Evolutionary conservation across 2,888 invertebrate genomes (phyloP), one percentile per base, ranked within the genome.

Genomic region (Drosophila infuscata): DNA sequence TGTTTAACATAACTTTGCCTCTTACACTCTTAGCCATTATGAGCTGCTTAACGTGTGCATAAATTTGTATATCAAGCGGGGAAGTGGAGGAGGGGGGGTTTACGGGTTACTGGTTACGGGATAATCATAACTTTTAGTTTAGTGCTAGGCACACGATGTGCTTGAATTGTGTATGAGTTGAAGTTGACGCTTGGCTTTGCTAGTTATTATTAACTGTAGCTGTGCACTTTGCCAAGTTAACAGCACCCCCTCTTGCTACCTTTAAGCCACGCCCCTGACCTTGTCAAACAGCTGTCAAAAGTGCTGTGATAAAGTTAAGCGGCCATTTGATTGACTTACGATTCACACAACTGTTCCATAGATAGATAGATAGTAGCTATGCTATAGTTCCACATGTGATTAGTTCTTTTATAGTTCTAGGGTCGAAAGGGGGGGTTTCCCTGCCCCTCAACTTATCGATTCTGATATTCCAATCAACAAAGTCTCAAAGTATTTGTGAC

Each of bases 1-100:
- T 35, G 15, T 6, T 25, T 57, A 58, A 35, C 70, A 49, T 36
- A 70, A 66, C 62, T 67, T 71, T 63, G 68, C 66, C 79, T 70
- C 66, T 66, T 46, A 46, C 66, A 58, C 70, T 56, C 62, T 75
- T 67, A 38, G 38, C 70, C 76, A 65, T 85, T 72, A 88, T 88
- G 80, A 74, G 71, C 74, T 71, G 74, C 82, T 83, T 74, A 82
- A 75, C 66, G 79, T 74, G 70, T 75, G 84, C 84, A 85, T 85
- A 88, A 82, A 85, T 84, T 82, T 62, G 25, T 29, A 11, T 59
- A 38, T 35, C n/a, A 49, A 25, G 11, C 2, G 8, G 29, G 29
- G n/a, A 3, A 4, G 15, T 2, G 5, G 0, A 33, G 25, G 9
- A 48, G 12, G 17, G 11, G 35, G 20, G n/a, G 12, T 7, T 11